Evolutionary conservation across 2,888 invertebrate genomes (phyloP).

Genomic region (Nasonia oneida): DNA sequence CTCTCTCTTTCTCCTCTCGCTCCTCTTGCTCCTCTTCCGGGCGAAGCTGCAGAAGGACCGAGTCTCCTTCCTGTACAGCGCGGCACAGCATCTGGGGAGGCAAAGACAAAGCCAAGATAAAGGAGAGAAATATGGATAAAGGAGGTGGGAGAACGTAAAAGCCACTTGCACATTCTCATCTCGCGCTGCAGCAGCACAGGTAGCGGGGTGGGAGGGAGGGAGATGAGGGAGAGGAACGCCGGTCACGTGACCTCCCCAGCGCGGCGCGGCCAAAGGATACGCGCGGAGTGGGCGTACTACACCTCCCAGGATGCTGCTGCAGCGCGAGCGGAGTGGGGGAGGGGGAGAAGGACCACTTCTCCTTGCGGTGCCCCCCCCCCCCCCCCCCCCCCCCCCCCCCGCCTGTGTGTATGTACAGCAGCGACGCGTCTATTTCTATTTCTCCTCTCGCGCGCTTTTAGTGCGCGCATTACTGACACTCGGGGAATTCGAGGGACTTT

Average conservation of each 20-base stretch:
- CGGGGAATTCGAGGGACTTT: conserved; percentile 50
- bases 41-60: conserved; percentile 22
- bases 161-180: conserved; percentile 55
- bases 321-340: neutral
- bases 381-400: conserved; percentile 43
- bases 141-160: conserved; percentile 39
- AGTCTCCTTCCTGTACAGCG: conserved; percentile 28
- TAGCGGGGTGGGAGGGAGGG: conserved; percentile 11
- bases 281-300: conserved; percentile 49
- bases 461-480: conserved; percentile 53
- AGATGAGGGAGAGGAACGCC: conserved; percentile 34
- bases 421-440: conserved; percentile 53
- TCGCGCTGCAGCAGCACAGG: conserved; percentile 49
- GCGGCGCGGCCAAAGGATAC: conserved; percentile 33
- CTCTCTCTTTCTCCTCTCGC: neutral
- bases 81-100: conserved; percentile 46
- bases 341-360: conserved; percentile 53
- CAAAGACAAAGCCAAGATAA: conserved; percentile 43
- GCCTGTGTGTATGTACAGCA: neutral
- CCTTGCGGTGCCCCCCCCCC: conserved; percentile 39
- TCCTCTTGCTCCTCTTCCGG: conserved; percentile 7
- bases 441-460: conserved; percentile 44
- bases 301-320: conserved; percentile 48
- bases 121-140: conserved; percentile 47
- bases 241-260: conserved; percentile 37